A percentile compares a stretch with the other conserved stretches of the same genome.
Evolutionary conservation across 2,113 vertebrate genomes (phyloP).

Genomic region (Phalacrocorax brasilianus): DNA sequence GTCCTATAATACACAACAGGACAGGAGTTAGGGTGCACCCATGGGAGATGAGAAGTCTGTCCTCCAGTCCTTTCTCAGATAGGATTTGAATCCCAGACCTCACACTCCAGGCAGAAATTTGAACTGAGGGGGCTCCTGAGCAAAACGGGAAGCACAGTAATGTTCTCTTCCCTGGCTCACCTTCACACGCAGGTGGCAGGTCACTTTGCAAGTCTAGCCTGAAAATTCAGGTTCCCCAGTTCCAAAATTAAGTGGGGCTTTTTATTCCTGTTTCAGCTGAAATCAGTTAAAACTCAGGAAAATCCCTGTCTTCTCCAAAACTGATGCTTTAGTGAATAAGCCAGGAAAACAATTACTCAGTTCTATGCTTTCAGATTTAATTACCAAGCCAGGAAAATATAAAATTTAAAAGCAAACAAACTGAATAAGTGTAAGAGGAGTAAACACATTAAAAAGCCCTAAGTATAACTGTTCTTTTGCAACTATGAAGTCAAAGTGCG

Average conservation of each 20-base stretch:
- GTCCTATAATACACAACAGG: background rate
- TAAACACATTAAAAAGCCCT: background rate
- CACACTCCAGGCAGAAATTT: background rate
- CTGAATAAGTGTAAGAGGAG: background rate
- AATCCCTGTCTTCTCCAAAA: background rate
- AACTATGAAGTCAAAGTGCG: background rate
- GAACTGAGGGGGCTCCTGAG: background rate
- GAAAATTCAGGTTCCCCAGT: background rate
- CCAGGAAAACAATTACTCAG: background rate
- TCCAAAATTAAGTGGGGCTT: background rate
- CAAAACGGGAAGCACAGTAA: background rate
- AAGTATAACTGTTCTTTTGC: background rate
- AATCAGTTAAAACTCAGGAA: background rate
- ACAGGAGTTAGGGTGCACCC: background rate
- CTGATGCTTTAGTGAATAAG: background rate
- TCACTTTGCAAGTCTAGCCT: background rate
- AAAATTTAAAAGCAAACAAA: background rate
- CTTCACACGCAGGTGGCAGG: background rate
- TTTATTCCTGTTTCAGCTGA: background rate
- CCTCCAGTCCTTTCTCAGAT: background rate
- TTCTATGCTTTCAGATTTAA: background rate
- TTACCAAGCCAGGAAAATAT: background rate
- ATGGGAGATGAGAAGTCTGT: background rate
- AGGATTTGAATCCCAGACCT: background rate
- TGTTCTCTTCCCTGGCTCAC: background rate